Conservation (phyloP, 2,113 vertebrate species). For the Aythya baeri region DNA sequence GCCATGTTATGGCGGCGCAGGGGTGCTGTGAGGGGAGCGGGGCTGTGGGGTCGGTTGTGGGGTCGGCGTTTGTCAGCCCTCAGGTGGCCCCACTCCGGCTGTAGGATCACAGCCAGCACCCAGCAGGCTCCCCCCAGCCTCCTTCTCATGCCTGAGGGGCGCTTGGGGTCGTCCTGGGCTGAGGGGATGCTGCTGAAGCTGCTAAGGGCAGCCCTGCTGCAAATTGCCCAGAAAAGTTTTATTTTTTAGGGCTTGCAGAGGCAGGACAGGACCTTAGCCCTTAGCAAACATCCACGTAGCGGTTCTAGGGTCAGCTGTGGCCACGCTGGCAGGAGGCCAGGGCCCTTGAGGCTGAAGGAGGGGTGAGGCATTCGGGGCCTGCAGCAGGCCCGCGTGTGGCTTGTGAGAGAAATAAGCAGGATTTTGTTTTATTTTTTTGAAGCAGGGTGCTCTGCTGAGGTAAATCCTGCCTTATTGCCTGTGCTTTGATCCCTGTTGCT, state of each 20-base stretch:
- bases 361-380: neutral
- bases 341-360: neutral
- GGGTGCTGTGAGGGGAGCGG: fast-evolving
- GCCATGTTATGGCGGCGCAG: neutral
- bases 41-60: neutral
- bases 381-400: fast-evolving
- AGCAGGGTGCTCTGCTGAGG: neutral
- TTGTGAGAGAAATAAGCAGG: neutral
- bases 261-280: neutral
- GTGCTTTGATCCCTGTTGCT: fast-evolving
- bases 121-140: no score
- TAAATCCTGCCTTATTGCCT: neutral
- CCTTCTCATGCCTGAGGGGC: neutral
- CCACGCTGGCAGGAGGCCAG: fast-evolving
- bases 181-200: neutral
- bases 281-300: no score
- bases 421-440: neutral
- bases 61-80: neutral
- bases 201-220: neutral
- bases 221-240: fast-evolving
- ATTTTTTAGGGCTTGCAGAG: neutral
- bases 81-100: neutral
- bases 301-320: neutral
- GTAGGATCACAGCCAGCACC: no score
- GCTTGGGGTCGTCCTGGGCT: fast-evolving